phyloP scores from a whole-genome alignment of 2,113 vertebrate genomes.

The Semnornis frantzii region DNA sequence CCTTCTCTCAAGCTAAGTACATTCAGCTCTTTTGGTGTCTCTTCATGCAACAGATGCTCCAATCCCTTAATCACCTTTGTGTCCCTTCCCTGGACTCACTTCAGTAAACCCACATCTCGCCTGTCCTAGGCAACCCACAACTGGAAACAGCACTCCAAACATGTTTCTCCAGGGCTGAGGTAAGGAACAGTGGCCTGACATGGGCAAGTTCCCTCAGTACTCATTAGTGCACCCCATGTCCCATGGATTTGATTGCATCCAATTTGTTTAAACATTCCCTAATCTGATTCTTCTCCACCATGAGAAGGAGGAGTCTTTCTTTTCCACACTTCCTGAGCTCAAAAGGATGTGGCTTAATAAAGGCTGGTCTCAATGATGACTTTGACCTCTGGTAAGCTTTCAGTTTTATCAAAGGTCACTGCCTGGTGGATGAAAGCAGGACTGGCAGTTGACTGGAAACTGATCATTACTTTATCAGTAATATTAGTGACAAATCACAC shows the following conservation, averaged over 20 bases:
- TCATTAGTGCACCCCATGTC: fast-evolving
- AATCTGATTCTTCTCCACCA: not conserved
- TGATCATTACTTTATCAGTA: not conserved
- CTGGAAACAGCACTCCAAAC: not conserved
- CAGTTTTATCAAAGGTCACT: not conserved
- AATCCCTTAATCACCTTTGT: not conserved
- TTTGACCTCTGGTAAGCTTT: not conserved
- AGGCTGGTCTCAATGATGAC: not conserved
- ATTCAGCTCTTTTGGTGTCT: not conserved
- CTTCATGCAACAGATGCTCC: not conserved
- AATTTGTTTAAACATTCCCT: no score
- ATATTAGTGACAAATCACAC: not conserved
- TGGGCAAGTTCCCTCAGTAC: not conserved
- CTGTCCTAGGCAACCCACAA: not conserved
- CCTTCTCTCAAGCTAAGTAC: not conserved
- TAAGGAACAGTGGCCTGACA: not conserved
- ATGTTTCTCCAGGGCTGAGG: not conserved
- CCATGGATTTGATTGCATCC: not conserved
- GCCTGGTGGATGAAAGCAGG: not conserved
- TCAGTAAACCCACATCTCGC: not conserved
- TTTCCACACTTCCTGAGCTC: not conserved
- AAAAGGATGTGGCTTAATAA: not conserved
- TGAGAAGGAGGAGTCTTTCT: not conserved
- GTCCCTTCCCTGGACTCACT: not conserved
- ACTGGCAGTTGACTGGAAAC: not conserved